phyloP scores from a whole-genome alignment of 2,888 invertebrate genomes.

The Caenorhabditis sp. region DNA sequence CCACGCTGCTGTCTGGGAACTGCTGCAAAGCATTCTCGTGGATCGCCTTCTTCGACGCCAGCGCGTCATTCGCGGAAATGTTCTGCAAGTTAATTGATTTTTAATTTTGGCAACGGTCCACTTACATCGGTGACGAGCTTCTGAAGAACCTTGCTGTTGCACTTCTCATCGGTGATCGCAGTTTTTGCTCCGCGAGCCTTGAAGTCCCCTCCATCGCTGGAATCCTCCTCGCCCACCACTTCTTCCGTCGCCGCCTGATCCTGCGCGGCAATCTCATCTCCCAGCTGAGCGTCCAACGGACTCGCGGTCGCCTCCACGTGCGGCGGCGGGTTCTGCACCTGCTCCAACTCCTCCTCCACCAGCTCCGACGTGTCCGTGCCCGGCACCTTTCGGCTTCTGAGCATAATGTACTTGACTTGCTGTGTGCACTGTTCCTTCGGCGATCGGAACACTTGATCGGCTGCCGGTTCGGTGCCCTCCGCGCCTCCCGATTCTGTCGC shows the following conservation, averaged over 20 bases:
- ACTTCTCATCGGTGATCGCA: constrained; percentile 63
- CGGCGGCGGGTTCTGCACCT: constrained; percentile 45
- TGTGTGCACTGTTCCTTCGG: constrained; percentile 46
- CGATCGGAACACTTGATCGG: constrained; percentile 55
- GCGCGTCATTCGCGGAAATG: constrained; percentile 60
- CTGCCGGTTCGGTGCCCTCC: constrained; percentile 25
- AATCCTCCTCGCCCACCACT: constrained; percentile 6
- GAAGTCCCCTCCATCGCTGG: constrained; percentile 39
- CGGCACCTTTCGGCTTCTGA: constrained; percentile 46
- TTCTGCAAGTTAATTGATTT: constrained; percentile 48
- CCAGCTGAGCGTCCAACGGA: constrained; percentile 56
- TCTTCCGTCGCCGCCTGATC: constrained; percentile 46
- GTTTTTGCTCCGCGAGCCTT: constrained; percentile 62
- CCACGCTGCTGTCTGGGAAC: constrained; percentile 62
- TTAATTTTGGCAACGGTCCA: neutral
- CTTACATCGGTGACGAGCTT: constrained; percentile 59
- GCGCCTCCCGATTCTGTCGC: constrained; percentile 20
- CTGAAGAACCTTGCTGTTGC: constrained; percentile 62
- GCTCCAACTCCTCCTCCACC: constrained; percentile 60
- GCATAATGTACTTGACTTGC: constrained; percentile 60
- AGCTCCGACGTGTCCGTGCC: constrained; percentile 47
- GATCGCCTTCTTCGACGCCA: constrained; percentile 65
- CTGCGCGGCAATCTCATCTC: constrained; percentile 58
- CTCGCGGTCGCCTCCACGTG: constrained; percentile 59
- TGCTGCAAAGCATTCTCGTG: constrained; percentile 59